A percentile compares a stretch with the other conserved stretches of the same genome.
Evolutionary conservation across 2,888 invertebrate species (phyloP).

Genomic region (Resseliella maxima): DNA sequence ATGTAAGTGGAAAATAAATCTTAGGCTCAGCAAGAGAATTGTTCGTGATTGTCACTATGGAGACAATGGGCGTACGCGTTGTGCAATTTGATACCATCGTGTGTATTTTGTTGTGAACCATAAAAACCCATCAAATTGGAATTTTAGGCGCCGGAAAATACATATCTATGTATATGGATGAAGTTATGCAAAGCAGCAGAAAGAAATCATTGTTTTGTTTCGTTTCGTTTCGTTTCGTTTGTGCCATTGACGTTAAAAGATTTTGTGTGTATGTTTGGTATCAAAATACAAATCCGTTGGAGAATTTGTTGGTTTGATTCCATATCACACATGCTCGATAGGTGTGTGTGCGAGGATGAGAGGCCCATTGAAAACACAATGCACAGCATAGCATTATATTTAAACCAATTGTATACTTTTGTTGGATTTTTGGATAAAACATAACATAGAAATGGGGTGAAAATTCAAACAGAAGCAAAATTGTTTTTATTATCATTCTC

Average conservation of each 20-base stretch:
- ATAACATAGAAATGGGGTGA: background rate
- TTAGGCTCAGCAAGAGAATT: background rate
- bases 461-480: slow-evolving; percentile 25
- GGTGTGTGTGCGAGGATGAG: too few relatives aligned
- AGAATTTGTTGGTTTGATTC: slow-evolving; percentile 41
- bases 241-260: background rate
- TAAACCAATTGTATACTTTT: background rate
- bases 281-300: slow-evolving; percentile 43
- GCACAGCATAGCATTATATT: background rate
- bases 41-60: slow-evolving; percentile 23
- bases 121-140: slow-evolving; percentile 25
- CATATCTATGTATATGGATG: background rate
- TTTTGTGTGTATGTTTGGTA: background rate
- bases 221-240: background rate
- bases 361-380: background rate
- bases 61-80: background rate
- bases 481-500: background rate
- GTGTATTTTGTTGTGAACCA: background rate
- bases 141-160: background rate
- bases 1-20: slow-evolving; percentile 33
- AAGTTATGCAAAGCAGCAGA: background rate
- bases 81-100: background rate
- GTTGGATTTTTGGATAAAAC: background rate
- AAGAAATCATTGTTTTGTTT: background rate
- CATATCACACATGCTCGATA: slow-evolving; percentile 2